phyloP scores from a whole-genome alignment of 2,888 invertebrate species.

The Fragum fragum region DNA sequence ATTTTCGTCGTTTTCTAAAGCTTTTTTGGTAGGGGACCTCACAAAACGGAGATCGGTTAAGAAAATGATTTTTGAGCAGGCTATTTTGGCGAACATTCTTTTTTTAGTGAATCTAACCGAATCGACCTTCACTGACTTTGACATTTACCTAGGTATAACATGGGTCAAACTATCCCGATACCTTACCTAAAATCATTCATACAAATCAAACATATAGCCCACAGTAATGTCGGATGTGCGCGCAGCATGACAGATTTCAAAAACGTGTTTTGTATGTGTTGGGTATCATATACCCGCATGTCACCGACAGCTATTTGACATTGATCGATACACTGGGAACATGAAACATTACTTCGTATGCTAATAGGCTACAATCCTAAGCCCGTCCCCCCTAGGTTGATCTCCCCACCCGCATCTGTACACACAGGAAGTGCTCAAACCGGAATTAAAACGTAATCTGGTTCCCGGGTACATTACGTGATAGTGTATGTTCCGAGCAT shows the following conservation, averaged over 20 bases:
- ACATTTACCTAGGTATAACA: no score
- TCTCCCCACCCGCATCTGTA: conserved; percentile 12
- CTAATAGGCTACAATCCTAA: not conserved
- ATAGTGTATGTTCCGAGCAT: not conserved
- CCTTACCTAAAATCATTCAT: no score
- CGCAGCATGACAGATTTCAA: not conserved
- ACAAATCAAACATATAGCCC: not conserved
- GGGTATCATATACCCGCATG: conserved; percentile 22
- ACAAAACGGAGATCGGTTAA: no score
- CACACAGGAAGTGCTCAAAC: not conserved
- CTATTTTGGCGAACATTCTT: no score
- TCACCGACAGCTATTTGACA: conserved; percentile 10
- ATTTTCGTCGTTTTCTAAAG: no score
- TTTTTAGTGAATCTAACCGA: no score
- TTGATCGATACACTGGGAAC: conserved; percentile 12
- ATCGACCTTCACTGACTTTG: no score
- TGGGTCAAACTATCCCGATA: no score
- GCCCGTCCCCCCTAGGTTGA: not conserved
- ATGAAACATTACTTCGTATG: conserved; percentile 24
- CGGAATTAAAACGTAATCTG: not conserved
- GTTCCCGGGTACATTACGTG: not conserved
- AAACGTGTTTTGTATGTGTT: conserved; percentile 14
- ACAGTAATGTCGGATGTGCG: not conserved
- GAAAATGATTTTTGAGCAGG: no score
- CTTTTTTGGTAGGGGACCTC: no score